Base-by-base conservation (phyloP, 2,888 invertebrate species). In the Caenorhabditis sp. region DNA sequence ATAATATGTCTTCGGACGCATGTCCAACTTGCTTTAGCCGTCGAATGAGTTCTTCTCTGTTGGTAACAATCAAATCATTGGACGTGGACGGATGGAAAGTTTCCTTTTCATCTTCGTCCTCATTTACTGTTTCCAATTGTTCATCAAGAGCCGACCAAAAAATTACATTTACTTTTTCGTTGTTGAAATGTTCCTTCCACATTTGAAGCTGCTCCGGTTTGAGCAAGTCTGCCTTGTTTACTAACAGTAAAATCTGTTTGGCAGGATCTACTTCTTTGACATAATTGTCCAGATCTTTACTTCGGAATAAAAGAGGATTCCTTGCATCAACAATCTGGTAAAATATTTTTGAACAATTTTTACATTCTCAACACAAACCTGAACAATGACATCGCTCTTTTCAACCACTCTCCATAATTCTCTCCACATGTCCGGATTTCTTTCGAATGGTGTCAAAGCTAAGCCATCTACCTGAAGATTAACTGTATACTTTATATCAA, bases 351-450 rank as follows among this genome's bases (percentile, higher is more conserved):
- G 19, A 10, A n/a, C 5, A 50, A 10, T 50, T 4, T 12, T n/a
- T 50, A 62, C 19, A 36, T 5, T 4, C 6, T 8, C 31, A 14
- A 8, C n/a, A 10, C 6, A 63, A 57, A 82, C 83, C 80, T 84
- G 87, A 0, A 88, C 87, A 26, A 88, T 69, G 31, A 88, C 62
- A 59, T 88, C 89, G 87, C 91, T 91, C 82, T 94, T 92, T 88
- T 99, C 99, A n/a, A 99, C 92, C 0, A 99, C 97, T 82, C 97
- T 91, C 99, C 99, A 99, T 37, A 99, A 88, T 88, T 99, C 99
- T 58, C 96, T 91, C 99, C 99, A 99, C 83, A 99, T 94, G 88
- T 99, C 96, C 23, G 97, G 89, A 89, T 99, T 99, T 86, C 95
- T 93, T 87, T 99, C 99, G 89, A 95, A 99, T 0, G 99, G 99